Conservation (phyloP, 2,797 vertebrate genomes). For the Hemibagrus guttatus region DNA sequence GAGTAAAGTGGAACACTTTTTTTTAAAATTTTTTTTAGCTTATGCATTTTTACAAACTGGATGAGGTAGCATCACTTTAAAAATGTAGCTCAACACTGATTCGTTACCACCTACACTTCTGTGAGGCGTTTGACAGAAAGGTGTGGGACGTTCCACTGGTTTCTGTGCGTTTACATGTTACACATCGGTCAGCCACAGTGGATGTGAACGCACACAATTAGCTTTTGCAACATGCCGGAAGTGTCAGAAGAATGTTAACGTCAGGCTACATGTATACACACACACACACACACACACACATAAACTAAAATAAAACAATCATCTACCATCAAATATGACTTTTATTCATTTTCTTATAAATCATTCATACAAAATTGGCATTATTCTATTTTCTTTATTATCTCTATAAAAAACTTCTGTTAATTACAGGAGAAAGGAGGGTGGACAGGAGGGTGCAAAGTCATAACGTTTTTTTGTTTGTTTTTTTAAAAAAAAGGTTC, state of each 20-base stretch:
- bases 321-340: constrained; percentile 74
- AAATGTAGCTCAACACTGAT: neutral
- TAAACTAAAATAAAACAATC: neutral
- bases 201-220: neutral
- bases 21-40: neutral
- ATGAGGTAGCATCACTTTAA: neutral
- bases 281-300: neutral
- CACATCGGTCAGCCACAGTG: neutral
- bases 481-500: neutral
- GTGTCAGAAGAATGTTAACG: neutral
- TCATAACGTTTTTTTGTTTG: constrained; percentile 9
- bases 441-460: constrained; percentile 70
- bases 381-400: constrained; percentile 76
- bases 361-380: constrained; percentile 83
- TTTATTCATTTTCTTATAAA: constrained; percentile 79
- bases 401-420: constrained; percentile 79
- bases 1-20: neutral
- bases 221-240: neutral
- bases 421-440: constrained; percentile 77
- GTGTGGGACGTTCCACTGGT: neutral
- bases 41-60: neutral
- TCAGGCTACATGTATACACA: neutral
- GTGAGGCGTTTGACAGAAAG: neutral
- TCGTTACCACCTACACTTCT: neutral
- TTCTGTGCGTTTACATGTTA: neutral